Evolutionary conservation across 1,140 invertebrate genomes (phyloP).

Genomic region (Achroia grisella): DNA sequence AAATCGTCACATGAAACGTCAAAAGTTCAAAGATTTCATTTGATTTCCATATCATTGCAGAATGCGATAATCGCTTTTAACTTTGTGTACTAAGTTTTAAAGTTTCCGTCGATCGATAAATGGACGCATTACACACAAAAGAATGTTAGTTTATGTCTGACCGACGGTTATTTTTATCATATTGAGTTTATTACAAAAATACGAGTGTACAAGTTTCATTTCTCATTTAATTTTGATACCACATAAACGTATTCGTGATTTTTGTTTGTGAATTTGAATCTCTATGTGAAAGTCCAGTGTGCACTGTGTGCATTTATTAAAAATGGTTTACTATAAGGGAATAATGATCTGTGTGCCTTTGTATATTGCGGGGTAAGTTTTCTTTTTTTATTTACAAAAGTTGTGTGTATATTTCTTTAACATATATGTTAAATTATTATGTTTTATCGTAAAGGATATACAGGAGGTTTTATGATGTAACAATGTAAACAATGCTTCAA

Average conservation of each 20-base stretch:
- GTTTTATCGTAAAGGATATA: too few species aligned
- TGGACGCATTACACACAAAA: neutral
- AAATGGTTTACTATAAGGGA: conserved; percentile 25
- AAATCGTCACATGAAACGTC: too few species aligned
- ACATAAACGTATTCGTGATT: too few species aligned
- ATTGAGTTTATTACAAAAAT: too few species aligned
- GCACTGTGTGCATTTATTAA: neutral
- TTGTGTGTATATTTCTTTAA: too few species aligned
- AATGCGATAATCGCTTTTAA: neutral
- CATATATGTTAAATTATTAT: too few species aligned
- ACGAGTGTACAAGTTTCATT: too few species aligned
- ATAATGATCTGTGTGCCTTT: conserved; percentile 34
- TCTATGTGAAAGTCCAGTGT: neutral
- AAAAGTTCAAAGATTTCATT: conserved; percentile 27
- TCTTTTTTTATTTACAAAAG: conserved; percentile 11
- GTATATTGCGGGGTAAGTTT: conserved; percentile 35
- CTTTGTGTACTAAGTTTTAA: neutral
- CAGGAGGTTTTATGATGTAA: too few species aligned
- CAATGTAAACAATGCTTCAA: too few species aligned
- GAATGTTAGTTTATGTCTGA: neutral
- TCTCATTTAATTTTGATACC: too few species aligned
- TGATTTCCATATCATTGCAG: conserved; percentile 3
- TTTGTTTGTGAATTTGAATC: too few species aligned
- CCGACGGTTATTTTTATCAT: neutral
- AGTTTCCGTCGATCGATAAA: neutral